Percentiles rank a stretch among this genome's conserved stretches.
Conservation (phyloP, 1,140 invertebrate genomes). For the Brachionus angularis region DNA sequence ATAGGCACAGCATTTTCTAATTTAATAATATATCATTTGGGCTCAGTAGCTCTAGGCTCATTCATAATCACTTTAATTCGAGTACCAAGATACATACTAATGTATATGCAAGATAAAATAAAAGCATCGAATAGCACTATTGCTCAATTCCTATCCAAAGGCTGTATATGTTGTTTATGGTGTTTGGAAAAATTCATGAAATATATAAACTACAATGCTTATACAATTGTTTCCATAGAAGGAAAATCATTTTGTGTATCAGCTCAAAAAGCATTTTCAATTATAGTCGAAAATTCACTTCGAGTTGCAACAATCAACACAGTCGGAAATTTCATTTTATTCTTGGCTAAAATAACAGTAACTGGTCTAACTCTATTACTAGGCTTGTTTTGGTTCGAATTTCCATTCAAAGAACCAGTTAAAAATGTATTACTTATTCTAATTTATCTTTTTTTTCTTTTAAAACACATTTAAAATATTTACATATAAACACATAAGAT, state of each 20-base stretch:
- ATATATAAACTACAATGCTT: slow-evolving; percentile 79
- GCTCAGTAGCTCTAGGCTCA: slow-evolving; percentile 82
- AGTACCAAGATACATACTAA: slow-evolving; percentile 77
- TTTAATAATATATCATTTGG: slow-evolving; percentile 78
- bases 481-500: slow-evolving; percentile 33
- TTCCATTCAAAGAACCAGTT: slow-evolving; percentile 30
- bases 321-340: slow-evolving; percentile 83
- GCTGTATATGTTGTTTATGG: slow-evolving; percentile 82
- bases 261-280: slow-evolving; percentile 78
- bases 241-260: slow-evolving; percentile 85
- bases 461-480: slow-evolving; percentile 50
- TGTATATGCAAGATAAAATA: slow-evolving; percentile 74
- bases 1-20: slow-evolving; percentile 62
- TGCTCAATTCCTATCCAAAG: slow-evolving; percentile 63
- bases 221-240: slow-evolving; percentile 86
- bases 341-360: slow-evolving; percentile 78
- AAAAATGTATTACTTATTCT: slow-evolving; percentile 1
- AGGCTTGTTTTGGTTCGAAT: slow-evolving; percentile 58
- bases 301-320: slow-evolving; percentile 83
- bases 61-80: slow-evolving; percentile 84
- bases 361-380: slow-evolving; percentile 66
- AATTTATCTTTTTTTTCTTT: slow-evolving; percentile 56
- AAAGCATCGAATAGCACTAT: slow-evolving; percentile 66
- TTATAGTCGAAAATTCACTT: slow-evolving; percentile 80
- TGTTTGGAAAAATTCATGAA: slow-evolving; percentile 80